Base-by-base conservation (phyloP, 2,888 invertebrate genomes). In the Spatulosminthurus flaviceps region DNA sequence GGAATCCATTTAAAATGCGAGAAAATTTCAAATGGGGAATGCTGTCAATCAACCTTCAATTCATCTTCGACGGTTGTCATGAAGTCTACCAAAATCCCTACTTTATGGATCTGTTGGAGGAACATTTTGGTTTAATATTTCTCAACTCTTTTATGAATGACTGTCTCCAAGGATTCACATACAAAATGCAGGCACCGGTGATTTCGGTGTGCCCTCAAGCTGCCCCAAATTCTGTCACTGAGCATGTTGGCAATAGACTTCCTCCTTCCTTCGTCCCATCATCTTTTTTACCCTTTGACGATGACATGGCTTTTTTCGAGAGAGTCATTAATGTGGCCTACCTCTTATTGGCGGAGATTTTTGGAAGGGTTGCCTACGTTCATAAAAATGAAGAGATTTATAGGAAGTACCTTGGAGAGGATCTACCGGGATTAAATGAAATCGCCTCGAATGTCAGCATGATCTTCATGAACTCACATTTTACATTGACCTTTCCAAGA, bases 281-380 rank as follows among this genome's bases (percentile, higher is more conserved):
- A 51, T 92, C 94, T 0, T 92, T 92, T 85, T 88, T 94, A 84
- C 0, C 16, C 0, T 77, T 19, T 26, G 61, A 41, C 41, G 66
- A 79, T 21, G 26, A 22, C 5, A 79, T 79, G 79, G 72, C 28
- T 28, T 79, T 79, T 34, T 16, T 0, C 11, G 61, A 79, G 29
- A 26, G 79, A 16, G 5, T 51, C 1, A 51, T 51, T n/a, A 51
- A 51, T n/a, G 16, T 19, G 51, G 5, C 51, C 16, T 51, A 16
- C 9, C 5, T n/a, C 16, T 51, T 2, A 11, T 51, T 16, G 7
- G 24, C 16, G 1, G 16, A 1, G 72, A 72, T 75, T 24, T 26
- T n/a, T 21, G 5, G 9, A n/a, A 9, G 16, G 4, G 22, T 16
- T 7, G 7, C 24, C 2, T 9, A 2, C 26, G 4, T n/a, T n/a